Base-by-base conservation (phyloP, 1,140 invertebrate genomes). In the Sminthurides bifidus region DNA sequence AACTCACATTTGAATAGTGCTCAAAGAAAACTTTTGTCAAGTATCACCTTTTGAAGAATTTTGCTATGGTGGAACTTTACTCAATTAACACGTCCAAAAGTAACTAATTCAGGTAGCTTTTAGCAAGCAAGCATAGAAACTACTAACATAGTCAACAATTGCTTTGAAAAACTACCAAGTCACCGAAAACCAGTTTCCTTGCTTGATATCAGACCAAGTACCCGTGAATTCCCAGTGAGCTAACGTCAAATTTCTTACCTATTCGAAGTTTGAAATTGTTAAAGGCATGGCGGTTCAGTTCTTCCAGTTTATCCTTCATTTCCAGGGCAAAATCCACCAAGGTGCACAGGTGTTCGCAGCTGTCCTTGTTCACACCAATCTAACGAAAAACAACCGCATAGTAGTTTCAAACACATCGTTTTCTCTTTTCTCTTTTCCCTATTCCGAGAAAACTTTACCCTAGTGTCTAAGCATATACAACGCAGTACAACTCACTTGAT, bases 261-360 rank as follows among this genome's bases (percentile, higher is more conserved):
- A 98, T 87, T 72, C 93, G 75, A 14, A 98, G 75, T 55, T 91
- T 85, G 66, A 98, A 98, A 68, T 92, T 93, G 69, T 98, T 97
- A 69, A 96, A 98, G 14, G 93, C 95, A 71, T 98, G 92, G 54
- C 85, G 82, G 69, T 98, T 98, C 50, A 97, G 84, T 64, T 90
- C 85, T 52, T 93, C 84, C 1, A 97, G 76, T 48, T 89, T 84
- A 44, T 85, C 80, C 56, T 83, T 80, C 78, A 98, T 89, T 2
- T 90, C 84, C 33, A 95, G 81, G 0, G 93, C 92, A 71, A 94
- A 98, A 70, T 98, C 93, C 0, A 94, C 86, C 8, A 92, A 71
- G 58, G 84, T 81, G 64, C 86, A 91, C 0, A 92, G 70, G 67
- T 92, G 86, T 54, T 86, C 81, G 66, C 81, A 81, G 35, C 81